Conservation (phyloP, 2,797 vertebrate genomes). For the Hypotaenidia okinawae region DNA sequence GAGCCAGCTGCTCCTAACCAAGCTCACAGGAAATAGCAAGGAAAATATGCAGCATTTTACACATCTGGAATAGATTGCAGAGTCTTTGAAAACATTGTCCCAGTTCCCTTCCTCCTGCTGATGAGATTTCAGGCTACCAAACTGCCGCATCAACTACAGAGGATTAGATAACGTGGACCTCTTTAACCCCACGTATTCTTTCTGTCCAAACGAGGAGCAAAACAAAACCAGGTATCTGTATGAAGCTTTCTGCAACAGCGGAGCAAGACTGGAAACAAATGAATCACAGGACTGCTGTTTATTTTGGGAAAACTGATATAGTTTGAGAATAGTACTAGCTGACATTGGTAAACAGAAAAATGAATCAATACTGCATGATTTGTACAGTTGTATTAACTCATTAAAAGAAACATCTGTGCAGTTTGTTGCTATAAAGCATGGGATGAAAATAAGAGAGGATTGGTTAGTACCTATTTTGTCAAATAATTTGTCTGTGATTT, state of each 20-base stretch:
- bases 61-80: slow-evolving; percentile 64
- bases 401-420: neutral
- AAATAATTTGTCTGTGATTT: neutral
- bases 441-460: neutral
- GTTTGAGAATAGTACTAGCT: neutral
- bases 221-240: neutral
- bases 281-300: neutral
- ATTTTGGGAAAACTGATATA: neutral
- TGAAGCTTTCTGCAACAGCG: neutral
- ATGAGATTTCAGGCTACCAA: slow-evolving; percentile 68
- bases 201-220: neutral
- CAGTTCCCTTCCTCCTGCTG: slow-evolving; percentile 47
- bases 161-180: neutral
- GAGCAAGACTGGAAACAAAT: neutral
- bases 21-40: slow-evolving; percentile 72
- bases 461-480: neutral
- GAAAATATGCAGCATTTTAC: slow-evolving; percentile 55
- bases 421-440: neutral
- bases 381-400: neutral
- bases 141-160: slow-evolving; percentile 34
- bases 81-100: slow-evolving; percentile 65
- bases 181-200: slow-evolving; percentile 39
- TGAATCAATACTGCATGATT: neutral
- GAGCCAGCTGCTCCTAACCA: slow-evolving; percentile 60
- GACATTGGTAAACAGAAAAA: neutral